A percentile compares a stretch with the other conserved stretches of the same genome.
phyloP scores from a whole-genome alignment of 2,797 vertebrate genomes.

The Varecia variegata region DNA sequence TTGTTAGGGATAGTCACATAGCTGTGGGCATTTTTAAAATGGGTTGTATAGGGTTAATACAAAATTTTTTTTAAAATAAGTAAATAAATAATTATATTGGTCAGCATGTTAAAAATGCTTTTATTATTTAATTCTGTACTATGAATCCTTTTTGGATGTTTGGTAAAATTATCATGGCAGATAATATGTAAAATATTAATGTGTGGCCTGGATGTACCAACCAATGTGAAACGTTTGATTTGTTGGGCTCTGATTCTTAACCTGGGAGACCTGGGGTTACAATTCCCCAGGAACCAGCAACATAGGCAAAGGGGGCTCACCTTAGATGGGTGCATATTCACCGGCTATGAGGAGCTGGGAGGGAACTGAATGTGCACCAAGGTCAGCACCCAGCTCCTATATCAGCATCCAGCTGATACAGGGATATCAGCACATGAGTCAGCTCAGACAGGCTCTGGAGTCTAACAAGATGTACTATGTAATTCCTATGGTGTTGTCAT shows the following conservation, averaged over 20 bases:
- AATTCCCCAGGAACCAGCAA: not conserved
- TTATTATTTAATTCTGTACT: not conserved
- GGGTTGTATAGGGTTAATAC: not conserved
- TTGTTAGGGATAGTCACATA: not conserved
- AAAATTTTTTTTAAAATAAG: not conserved
- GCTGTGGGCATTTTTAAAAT: not conserved
- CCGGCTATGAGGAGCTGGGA: fast-evolving
- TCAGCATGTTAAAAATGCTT: not conserved
- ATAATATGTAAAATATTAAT: not conserved
- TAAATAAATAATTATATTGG: not conserved
- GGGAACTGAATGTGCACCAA: fast-evolving
- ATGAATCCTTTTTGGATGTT: not conserved
- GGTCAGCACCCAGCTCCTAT: not conserved
- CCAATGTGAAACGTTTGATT: not conserved
- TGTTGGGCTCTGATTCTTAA: not conserved
- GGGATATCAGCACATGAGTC: not conserved
- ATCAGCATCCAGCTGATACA: too few relatives aligned
- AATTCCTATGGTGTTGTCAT: not conserved
- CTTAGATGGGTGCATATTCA: not conserved
- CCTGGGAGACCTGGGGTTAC: not conserved
- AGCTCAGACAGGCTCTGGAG: not conserved
- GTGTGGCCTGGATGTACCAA: not conserved
- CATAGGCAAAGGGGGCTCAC: fast-evolving
- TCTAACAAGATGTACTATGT: not conserved
- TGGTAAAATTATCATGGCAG: not conserved